phyloP scores from a whole-genome alignment of 2,113 vertebrate species.

The Paramormyrops kingsleyae region DNA sequence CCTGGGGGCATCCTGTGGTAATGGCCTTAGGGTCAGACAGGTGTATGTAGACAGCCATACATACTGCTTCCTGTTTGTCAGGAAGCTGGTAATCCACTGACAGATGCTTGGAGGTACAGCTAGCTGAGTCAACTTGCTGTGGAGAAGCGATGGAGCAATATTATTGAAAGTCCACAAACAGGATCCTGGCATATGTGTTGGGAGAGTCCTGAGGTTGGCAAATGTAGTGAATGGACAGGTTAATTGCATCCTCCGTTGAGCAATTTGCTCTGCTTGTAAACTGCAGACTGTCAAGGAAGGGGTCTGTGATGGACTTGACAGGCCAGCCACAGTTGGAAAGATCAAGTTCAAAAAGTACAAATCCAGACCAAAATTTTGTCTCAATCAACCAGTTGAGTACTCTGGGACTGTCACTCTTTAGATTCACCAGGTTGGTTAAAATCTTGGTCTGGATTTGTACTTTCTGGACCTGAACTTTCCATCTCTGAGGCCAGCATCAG shows the following conservation, averaged over 20 bases:
- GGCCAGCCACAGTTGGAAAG: background rate
- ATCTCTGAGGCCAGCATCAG: background rate
- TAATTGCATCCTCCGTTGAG: background rate
- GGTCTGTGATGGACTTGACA: background rate
- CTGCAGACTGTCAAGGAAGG: background rate
- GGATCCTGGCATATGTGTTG: background rate
- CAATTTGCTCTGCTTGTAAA: background rate
- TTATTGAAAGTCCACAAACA: background rate
- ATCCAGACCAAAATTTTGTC: background rate
- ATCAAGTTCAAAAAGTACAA: background rate
- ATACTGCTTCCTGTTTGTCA: background rate
- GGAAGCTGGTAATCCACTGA: background rate
- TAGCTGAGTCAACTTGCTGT: background rate
- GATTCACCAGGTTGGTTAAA: background rate
- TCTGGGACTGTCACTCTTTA: background rate
- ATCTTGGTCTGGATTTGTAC: background rate
- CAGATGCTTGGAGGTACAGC: background rate
- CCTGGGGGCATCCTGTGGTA: background rate
- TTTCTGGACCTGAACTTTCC: background rate
- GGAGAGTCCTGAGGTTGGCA: background rate
- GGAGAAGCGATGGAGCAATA: background rate
- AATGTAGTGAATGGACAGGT: background rate
- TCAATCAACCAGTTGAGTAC: background rate
- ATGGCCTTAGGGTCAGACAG: background rate
- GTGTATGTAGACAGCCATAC: background rate